These are phyloP conservation scores for Barbus barbus DNA, from an alignment of 2,113 vertebrate species.

Conservation along the genomic window DNA sequence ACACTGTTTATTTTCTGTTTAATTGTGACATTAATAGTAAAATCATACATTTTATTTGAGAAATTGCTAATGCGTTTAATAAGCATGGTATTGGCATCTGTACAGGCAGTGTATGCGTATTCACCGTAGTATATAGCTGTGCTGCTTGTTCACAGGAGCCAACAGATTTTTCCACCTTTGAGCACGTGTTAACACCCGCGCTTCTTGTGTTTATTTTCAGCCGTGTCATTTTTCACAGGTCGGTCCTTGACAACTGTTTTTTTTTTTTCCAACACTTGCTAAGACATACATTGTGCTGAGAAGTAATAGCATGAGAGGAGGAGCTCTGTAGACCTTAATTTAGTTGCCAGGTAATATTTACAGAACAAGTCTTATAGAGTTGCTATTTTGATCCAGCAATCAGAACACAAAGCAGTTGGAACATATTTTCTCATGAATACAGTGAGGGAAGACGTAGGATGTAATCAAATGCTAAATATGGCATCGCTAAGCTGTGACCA, in stretches of 20 bases:
- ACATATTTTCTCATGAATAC: neutral
- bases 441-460: neutral
- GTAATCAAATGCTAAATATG: constrained; percentile 18
- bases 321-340: constrained; percentile 1
- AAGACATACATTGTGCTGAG: constrained; percentile 13
- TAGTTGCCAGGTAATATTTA: constrained; percentile 9
- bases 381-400: constrained; percentile 14
- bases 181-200: constrained; percentile 41
- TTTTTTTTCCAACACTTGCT: neutral
- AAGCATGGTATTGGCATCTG: neutral
- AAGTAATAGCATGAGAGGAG: neutral
- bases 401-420: neutral
- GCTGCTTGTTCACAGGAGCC: constrained; percentile 17
- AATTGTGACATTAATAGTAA: neutral
- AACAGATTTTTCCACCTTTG: constrained; percentile 37
- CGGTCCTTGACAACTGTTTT: constrained; percentile 33
- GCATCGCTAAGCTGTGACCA: neutral
- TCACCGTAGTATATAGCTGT: neutral
- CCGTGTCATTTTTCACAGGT: constrained; percentile 44
- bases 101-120: neutral
- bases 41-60: neutral
- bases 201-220: constrained; percentile 45
- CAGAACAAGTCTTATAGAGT: no score
- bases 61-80: neutral
- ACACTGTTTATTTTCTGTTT: neutral